Evolutionary conservation across 2,888 invertebrate species (phyloP).

Genomic region (Darwinula stevensoni): DNA sequence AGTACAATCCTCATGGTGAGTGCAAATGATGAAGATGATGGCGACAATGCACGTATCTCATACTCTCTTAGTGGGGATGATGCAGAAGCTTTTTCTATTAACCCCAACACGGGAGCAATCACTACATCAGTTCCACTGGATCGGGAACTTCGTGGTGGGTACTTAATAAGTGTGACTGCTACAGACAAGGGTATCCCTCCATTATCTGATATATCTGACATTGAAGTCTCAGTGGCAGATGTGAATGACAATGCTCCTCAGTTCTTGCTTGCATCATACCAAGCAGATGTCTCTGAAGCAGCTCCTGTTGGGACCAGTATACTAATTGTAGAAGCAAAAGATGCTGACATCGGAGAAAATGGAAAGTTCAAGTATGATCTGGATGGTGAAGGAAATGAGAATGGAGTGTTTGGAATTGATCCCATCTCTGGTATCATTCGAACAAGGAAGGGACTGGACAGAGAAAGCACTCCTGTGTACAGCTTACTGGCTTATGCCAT

Average conservation of each 20-base stretch:
- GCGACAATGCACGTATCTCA: conserved; percentile 44
- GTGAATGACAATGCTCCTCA: conserved; percentile 81
- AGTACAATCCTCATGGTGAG: conserved; percentile 70
- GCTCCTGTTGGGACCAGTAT: conserved; percentile 39
- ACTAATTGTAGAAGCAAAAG: conserved; percentile 27
- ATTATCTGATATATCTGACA: conserved; percentile 70
- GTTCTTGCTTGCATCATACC: conserved; percentile 44
- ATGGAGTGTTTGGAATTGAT: conserved; percentile 67
- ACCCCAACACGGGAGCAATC: conserved; percentile 74
- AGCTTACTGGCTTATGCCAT: conserved; percentile 28
- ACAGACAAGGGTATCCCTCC: conserved; percentile 73
- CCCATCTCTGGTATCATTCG: conserved; percentile 68
- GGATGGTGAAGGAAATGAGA: conserved; percentile 21
- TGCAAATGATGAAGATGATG: conserved; percentile 78
- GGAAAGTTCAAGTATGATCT: conserved; percentile 47
- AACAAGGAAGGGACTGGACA: conserved; percentile 59
- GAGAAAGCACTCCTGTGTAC: conserved; percentile 62
- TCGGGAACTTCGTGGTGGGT: conserved; percentile 43
- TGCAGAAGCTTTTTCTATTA: conserved; percentile 41
- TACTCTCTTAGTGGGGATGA: conserved; percentile 18
- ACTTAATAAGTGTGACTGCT: conserved; percentile 67
- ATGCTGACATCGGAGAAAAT: conserved; percentile 48
- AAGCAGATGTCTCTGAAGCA: conserved; percentile 56
- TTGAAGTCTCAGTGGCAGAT: conserved; percentile 79
- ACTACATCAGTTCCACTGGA: conserved; percentile 56